phyloP scores from a whole-genome alignment of 2,113 vertebrate species.

The Corydoras maculifer region DNA sequence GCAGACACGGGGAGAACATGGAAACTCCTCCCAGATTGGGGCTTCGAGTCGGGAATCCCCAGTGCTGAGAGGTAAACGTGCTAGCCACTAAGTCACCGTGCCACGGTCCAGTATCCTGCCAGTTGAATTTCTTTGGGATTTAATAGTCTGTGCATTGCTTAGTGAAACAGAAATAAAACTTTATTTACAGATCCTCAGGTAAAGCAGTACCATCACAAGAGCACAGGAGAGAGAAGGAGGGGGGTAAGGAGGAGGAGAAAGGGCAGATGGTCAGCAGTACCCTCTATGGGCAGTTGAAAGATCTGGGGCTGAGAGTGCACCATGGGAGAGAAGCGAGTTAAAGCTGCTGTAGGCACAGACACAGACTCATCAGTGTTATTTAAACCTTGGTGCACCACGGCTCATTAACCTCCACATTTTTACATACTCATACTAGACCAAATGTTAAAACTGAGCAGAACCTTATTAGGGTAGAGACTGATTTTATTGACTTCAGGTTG shows the following conservation, averaged over 20 bases:
- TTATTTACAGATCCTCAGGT: conserved; percentile 36
- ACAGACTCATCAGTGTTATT: conserved; percentile 7
- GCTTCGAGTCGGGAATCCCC: too few relatives aligned
- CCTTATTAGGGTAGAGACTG: background rate
- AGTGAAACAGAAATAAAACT: conserved; percentile 30
- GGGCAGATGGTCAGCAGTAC: conserved; percentile 13
- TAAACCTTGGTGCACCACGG: background rate
- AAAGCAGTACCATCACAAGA: conserved; percentile 8
- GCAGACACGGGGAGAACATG: too few relatives aligned
- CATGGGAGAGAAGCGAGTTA: background rate
- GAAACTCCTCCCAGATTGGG: too few relatives aligned
- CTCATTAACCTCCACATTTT: conserved; percentile 10
- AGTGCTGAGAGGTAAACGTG: too few relatives aligned
- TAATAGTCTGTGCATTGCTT: conserved; percentile 23
- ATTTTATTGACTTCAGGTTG: conserved; percentile 2
- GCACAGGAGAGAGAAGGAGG: conserved; percentile 15
- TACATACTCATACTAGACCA: conserved; percentile 2
- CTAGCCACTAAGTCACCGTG: background rate
- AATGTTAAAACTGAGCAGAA: background rate
- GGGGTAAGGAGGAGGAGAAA: background rate
- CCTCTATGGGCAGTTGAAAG: background rate
- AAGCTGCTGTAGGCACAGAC: conserved; percentile 9
- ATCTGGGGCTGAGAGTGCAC: background rate
- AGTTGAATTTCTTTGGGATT: conserved; percentile 16
- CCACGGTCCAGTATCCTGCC: conserved; percentile 8